phyloP scores from a whole-genome alignment of 1,140 invertebrate genomes.

The Caenorhabditis latens region DNA sequence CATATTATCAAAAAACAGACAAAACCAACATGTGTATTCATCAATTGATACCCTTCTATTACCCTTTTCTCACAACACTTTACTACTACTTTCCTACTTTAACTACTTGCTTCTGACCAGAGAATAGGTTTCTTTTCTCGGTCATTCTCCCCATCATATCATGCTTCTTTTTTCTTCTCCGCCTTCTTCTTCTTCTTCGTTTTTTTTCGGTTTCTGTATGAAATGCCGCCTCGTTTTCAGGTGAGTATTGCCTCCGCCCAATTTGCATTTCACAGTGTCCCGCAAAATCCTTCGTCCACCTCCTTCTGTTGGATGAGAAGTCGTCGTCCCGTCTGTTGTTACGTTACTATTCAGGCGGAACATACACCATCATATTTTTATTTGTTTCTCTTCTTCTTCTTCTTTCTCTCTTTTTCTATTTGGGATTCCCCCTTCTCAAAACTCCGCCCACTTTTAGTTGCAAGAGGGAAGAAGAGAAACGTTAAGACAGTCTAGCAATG shows the following conservation, averaged over 20 bases:
- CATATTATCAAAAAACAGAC: background rate
- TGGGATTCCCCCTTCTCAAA: background rate
- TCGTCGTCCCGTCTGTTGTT: conserved; percentile 29
- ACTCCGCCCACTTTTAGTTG: conserved; percentile 14
- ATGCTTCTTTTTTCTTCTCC: background rate
- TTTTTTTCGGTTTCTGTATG: no score
- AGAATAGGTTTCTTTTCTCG: no score
- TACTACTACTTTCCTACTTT: no score
- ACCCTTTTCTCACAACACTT: no score
- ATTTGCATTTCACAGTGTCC: conserved; percentile 46
- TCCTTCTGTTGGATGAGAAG: background rate
- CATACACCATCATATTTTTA: conserved; percentile 43
- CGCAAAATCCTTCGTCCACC: background rate
- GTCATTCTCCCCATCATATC: conserved; percentile 38
- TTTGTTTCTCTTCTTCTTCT: conserved; percentile 34
- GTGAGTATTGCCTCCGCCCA: background rate
- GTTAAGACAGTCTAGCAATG: conserved; percentile 9
- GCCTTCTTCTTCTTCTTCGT: background rate
- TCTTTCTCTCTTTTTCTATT: background rate
- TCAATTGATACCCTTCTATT: no score
- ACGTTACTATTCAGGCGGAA: conserved; percentile 55
- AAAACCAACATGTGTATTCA: no score
- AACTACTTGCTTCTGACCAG: no score
- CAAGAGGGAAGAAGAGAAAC: background rate
- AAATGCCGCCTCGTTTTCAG: conserved; percentile 28